Evolutionary conservation across 2,797 vertebrate genomes (phyloP).

Genomic region (Cirrhinus mrigala): DNA sequence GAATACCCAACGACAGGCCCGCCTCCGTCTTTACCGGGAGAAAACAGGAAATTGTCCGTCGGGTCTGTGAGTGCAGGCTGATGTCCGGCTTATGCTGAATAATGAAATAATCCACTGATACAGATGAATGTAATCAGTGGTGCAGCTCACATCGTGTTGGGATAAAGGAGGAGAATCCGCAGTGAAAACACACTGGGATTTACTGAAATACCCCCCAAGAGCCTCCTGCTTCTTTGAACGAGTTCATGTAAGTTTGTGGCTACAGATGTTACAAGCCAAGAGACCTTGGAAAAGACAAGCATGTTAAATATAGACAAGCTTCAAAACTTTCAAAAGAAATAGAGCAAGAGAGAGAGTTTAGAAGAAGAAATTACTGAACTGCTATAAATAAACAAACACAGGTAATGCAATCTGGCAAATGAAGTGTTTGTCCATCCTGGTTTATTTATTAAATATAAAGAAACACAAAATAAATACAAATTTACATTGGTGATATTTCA

Average conservation of each 20-base stretch:
- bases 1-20: not conserved
- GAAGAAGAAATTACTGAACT: not conserved
- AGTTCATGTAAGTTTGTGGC: not conserved
- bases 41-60: slow-evolving; percentile 33
- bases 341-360: not conserved
- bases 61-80: not conserved
- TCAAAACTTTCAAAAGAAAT: not conserved
- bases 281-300: not conserved
- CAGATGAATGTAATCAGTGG: slow-evolving; percentile 8
- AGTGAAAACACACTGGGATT: slow-evolving; percentile 12
- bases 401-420: not conserved
- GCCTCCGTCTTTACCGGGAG: not conserved
- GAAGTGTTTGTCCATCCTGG: not conserved
- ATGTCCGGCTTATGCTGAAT: slow-evolving; percentile 27
- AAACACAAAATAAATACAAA: not conserved
- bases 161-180: not conserved
- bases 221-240: not conserved
- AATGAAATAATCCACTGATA: slow-evolving; percentile 17
- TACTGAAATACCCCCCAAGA: not conserved
- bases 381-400: not conserved
- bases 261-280: not conserved
- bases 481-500: not conserved
- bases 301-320: not conserved
- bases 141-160: not conserved
- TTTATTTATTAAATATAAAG: not conserved